These are phyloP conservation scores for Sphenodon punctatus DNA, from an alignment of 2,797 vertebrate species.

Conservation along the genomic window DNA sequence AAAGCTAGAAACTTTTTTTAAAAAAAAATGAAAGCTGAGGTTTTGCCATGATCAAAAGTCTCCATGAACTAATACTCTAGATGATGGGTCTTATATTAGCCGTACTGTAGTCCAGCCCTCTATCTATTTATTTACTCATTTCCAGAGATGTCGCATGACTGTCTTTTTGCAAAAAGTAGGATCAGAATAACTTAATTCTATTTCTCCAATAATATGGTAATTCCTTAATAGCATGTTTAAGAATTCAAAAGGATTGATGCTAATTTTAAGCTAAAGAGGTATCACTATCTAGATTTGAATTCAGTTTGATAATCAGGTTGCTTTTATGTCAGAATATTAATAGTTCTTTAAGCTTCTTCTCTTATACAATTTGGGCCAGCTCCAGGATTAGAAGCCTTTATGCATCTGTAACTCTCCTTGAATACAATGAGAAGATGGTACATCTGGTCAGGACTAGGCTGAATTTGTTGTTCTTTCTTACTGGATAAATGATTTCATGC, in stretches of 20 bases:
- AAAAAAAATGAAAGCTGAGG: not conserved
- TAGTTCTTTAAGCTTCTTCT: not conserved
- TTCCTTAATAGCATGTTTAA: conserved; percentile 21
- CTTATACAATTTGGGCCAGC: not conserved
- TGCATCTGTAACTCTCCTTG: not conserved
- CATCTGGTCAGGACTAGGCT: not conserved
- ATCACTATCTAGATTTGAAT: conserved; percentile 16
- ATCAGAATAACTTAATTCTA: not conserved
- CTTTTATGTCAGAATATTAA: not conserved
- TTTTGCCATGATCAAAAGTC: not conserved
- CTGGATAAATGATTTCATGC: not conserved
- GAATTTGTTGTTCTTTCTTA: not conserved
- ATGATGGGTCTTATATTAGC: too few relatives aligned
- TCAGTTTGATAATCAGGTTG: conserved; percentile 11
- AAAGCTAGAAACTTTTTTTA: not conserved
- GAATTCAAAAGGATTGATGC: conserved; percentile 12
- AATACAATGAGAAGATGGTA: not conserved
- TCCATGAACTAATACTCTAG: not conserved
- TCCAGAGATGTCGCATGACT: not conserved
- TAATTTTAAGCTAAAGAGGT: conserved; percentile 33
- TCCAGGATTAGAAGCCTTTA: not conserved
- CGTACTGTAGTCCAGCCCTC: too few relatives aligned
- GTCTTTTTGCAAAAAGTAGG: not conserved
- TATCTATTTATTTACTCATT: not conserved
- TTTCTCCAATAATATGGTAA: not conserved